Base-by-base conservation (phyloP, 2,113 vertebrate genomes). In the Pituophis catenifer region DNA sequence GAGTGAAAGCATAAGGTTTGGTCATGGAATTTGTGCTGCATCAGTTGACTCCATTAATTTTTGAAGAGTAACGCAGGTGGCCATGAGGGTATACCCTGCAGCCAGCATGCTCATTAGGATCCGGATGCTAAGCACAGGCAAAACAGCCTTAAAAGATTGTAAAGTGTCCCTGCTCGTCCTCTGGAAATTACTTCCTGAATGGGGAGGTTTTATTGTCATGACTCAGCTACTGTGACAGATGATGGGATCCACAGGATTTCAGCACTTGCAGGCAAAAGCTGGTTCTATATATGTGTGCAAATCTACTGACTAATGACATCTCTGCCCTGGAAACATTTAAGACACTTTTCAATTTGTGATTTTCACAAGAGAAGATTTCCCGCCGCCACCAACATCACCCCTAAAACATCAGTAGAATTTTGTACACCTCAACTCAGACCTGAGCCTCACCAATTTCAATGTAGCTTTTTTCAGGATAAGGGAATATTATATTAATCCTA, bases 1-100 rank as follows among this genome's bases (percentile, higher is more conserved):
- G 93, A 93, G 23, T 50, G 92, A 94, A 95, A 96, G 57, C 91
- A 86, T n/a, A 59, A 89, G 57, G 53, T 94, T 95, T 95, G 86
- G 26, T 88, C 7, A 0, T 57, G 94, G 55, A 12, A 88, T 94
- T 97, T 97, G 95, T 96, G 91, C 93, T 96, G 94, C 88, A 88
- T 96, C 59, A 8, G 91, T 93, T 95, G 92, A 91, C 93, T 94
- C 87, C 88, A 92, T 91, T 94, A 54, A 94, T 95, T 95, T 92
- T 93, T 92, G 92, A 9, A 1, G 48, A 91, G 53, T 7, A 5
- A 24, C 50, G 53, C 95, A 95, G 94, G 95, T 95, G 95, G 54
- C 65, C 1, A 0, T 89, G 44, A 94, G 59, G 58, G 29, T 93
- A 86, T 90, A 85, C 88, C 48, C 90, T 93, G 53, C 33, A 96